Conservation (phyloP, 2,797 vertebrate species). For the Poeciliopsis infans region DNA sequence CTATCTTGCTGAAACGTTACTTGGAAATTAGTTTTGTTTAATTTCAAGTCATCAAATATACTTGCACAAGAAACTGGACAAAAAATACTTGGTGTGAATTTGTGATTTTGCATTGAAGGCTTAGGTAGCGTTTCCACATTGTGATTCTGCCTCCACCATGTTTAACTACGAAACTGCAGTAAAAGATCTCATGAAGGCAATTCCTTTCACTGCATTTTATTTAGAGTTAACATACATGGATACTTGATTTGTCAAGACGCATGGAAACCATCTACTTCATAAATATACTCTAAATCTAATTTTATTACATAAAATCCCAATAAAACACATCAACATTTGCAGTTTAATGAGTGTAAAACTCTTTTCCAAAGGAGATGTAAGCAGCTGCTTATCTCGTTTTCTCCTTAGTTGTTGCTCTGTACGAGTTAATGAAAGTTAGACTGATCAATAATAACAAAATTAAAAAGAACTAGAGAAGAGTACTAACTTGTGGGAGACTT, state of each 20-base stretch:
- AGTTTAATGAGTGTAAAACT: background rate
- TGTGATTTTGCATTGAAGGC: background rate
- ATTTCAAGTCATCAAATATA: too few species aligned
- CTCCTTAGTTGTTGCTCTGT: background rate
- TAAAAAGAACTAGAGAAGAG: background rate
- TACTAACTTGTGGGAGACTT: conserved; percentile 68
- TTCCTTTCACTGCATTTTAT: background rate
- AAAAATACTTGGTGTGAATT: too few species aligned
- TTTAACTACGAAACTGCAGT: background rate
- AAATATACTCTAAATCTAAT: background rate
- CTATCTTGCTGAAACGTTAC: too few species aligned
- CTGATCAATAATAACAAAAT: background rate
- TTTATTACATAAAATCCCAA: background rate
- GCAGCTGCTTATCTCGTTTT: background rate
- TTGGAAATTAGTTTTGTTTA: too few species aligned
- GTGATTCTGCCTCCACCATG: background rate
- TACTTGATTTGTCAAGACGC: background rate
- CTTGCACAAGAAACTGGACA: too few species aligned
- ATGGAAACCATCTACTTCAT: background rate
- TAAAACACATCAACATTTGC: background rate
- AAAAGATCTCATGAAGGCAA: background rate
- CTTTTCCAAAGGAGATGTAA: background rate
- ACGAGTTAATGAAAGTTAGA: background rate
- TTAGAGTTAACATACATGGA: background rate
- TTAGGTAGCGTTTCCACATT: too few species aligned